Percentiles rank a stretch among this genome's conserved stretches.
These are phyloP conservation scores for Trachelus iudaicus DNA, from an alignment of 2,888 invertebrate species.

Conservation along the genomic window DNA sequence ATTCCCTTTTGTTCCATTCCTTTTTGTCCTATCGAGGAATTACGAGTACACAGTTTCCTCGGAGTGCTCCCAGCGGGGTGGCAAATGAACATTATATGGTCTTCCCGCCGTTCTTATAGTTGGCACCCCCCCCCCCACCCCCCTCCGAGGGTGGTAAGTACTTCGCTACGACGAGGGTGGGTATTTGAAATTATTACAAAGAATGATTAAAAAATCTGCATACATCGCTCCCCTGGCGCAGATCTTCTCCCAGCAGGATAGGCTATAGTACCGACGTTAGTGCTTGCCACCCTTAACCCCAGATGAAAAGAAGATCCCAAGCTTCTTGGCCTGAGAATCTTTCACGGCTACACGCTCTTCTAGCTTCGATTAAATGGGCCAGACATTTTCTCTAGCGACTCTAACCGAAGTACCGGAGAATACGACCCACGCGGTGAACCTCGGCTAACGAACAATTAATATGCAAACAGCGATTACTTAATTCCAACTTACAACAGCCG, in stretches of 20 bases:
- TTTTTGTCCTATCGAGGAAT: neutral
- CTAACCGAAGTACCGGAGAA: too few relatives aligned
- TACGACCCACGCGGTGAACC: too few relatives aligned
- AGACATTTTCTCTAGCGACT: too few relatives aligned
- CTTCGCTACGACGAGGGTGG: too few relatives aligned
- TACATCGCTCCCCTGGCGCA: slow-evolving; percentile 29
- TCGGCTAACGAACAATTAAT: slow-evolving; percentile 61
- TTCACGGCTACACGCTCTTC: too few relatives aligned
- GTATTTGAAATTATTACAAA: slow-evolving; percentile 24
- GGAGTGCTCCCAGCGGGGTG: slow-evolving; percentile 18
- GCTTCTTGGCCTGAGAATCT: too few relatives aligned
- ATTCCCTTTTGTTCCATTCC: neutral
- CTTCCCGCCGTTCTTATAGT: neutral
- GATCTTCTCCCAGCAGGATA: too few relatives aligned
- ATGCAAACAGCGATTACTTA: slow-evolving; percentile 64
- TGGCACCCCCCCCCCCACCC: neutral
- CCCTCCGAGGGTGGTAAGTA: neutral
- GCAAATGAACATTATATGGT: slow-evolving; percentile 16
- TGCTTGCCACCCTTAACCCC: too few relatives aligned
- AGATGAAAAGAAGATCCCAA: too few relatives aligned
- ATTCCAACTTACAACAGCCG: slow-evolving; percentile 54
- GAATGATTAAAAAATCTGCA: slow-evolving; percentile 36
- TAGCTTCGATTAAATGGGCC: too few relatives aligned
- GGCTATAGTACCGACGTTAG: too few relatives aligned
- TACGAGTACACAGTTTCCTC: too few relatives aligned